Conservation (phyloP, 2,113 vertebrate species). For the Clarias macrocephalus region DNA sequence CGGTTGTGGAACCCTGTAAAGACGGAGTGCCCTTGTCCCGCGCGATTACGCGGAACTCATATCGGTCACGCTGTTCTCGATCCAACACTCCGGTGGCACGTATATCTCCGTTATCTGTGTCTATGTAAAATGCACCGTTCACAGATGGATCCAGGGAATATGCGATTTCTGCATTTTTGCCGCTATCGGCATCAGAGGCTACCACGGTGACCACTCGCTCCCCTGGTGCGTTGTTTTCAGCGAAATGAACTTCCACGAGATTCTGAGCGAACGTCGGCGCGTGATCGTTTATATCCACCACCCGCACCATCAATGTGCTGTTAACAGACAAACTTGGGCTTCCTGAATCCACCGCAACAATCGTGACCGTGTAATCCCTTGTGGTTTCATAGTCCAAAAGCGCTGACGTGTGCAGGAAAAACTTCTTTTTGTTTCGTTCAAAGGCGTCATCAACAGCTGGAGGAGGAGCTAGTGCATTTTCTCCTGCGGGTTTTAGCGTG, state of each 20-base stretch:
- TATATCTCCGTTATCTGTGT: constrained; percentile 89
- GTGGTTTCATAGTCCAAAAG: constrained; percentile 91
- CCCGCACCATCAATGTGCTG: constrained; percentile 88
- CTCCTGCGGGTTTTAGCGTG: constrained; percentile 90
- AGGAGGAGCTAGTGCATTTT: constrained; percentile 69
- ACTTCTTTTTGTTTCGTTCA: constrained; percentile 91
- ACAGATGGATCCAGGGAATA: constrained; percentile 83
- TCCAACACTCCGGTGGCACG: constrained; percentile 82
- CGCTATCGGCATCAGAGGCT: constrained; percentile 88
- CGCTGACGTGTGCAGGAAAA: constrained; percentile 92
- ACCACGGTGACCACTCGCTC: constrained; percentile 88
- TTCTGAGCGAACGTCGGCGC: constrained; percentile 85
- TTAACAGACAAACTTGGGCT: constrained; percentile 95
- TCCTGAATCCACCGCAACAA: constrained; percentile 93
- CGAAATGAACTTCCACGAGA: constrained; percentile 87
- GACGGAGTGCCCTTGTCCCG: constrained; percentile 87
- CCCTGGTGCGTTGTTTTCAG: constrained; percentile 88
- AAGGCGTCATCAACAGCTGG: constrained; percentile 78
- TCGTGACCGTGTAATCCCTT: constrained; percentile 89
- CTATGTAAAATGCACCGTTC: constrained; percentile 82
- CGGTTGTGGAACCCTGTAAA: constrained; percentile 85
- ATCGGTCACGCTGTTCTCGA: constrained; percentile 85
- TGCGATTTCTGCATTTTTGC: constrained; percentile 88
- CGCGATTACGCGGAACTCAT: constrained; percentile 87
- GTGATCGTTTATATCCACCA: constrained; percentile 93